Conservation (phyloP, 2,888 invertebrate species). For the Drosophila falleni region DNA sequence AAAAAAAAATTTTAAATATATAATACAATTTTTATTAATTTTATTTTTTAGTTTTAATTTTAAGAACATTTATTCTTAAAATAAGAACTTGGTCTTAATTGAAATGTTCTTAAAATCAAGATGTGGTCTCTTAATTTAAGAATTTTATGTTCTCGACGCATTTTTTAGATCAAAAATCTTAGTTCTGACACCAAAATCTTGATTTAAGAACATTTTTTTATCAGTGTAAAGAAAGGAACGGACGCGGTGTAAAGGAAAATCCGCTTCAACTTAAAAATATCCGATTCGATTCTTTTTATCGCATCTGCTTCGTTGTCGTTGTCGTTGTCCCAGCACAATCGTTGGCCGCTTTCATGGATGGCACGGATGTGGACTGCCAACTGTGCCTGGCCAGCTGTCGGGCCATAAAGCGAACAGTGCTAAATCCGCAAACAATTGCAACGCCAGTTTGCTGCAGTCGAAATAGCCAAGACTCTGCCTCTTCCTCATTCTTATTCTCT, state of each 20-base stretch:
- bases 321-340: slow-evolving; percentile 24
- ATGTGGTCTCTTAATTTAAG: too few relatives aligned
- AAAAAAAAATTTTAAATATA: too few relatives aligned
- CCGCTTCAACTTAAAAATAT: slow-evolving; percentile 72
- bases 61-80: too few relatives aligned
- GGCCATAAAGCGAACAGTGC: slow-evolving; percentile 72
- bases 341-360: slow-evolving; percentile 21
- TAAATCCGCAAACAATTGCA: slow-evolving; percentile 72
- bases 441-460: slow-evolving; percentile 50
- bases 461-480: slow-evolving; percentile 22
- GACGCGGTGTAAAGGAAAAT: slow-evolving; percentile 41
- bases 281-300: slow-evolving; percentile 70
- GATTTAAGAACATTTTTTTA: too few relatives aligned
- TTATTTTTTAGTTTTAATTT: too few relatives aligned
- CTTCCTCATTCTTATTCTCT: not conserved
- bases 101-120: too few relatives aligned
- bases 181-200: too few relatives aligned
- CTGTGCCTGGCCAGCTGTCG: slow-evolving; percentile 52
- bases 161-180: too few relatives aligned
- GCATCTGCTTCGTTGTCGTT: slow-evolving; percentile 33
- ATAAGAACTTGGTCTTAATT: too few relatives aligned
- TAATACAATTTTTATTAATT: too few relatives aligned
- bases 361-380: slow-evolving; percentile 16
- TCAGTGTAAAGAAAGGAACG: not conserved
- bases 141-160: too few relatives aligned